phyloP scores from a whole-genome alignment of 1,140 invertebrate species.

The Marisa cornuarietis region DNA sequence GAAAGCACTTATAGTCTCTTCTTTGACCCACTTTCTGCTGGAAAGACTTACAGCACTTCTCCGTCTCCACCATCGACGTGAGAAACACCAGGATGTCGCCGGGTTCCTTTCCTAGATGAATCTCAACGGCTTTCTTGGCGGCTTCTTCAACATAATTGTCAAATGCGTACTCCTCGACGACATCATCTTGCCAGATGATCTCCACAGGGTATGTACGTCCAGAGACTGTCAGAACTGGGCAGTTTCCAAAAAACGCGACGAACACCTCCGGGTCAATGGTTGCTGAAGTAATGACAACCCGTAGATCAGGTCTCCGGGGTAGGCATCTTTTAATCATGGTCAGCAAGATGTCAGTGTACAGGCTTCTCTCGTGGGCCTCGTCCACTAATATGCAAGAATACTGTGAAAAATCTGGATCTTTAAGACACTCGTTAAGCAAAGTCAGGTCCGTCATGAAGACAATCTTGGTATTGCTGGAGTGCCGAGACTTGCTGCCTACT shows the following conservation, averaged over 20 bases:
- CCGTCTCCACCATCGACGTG: constrained; percentile 70
- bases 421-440: constrained; percentile 93
- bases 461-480: constrained; percentile 73
- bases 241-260: constrained; percentile 76
- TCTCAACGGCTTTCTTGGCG: constrained; percentile 93
- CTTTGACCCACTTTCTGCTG: constrained; percentile 15
- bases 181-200: constrained; percentile 87
- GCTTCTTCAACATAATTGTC: constrained; percentile 94
- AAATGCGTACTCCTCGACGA: constrained; percentile 79
- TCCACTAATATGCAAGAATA: constrained; percentile 92
- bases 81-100: constrained; percentile 98
- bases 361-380: constrained; percentile 96
- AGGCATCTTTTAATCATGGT: constrained; percentile 76
- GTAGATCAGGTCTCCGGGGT: constrained; percentile 44
- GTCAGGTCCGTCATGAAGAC: constrained; percentile 99
- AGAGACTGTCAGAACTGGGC: constrained; percentile 95
- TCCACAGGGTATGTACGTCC: constrained; percentile 85
- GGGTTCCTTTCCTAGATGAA: constrained; percentile 87
- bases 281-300: constrained; percentile 62
- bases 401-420: constrained; percentile 60
- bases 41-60: constrained; percentile 48
- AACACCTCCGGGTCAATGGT: constrained; percentile 69
- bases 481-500: constrained; percentile 78
- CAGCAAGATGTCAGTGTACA: constrained; percentile 93
- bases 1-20: constrained; percentile 64